Conservation (phyloP, 2,113 vertebrate species). For the Cynocephalus volans region DNA sequence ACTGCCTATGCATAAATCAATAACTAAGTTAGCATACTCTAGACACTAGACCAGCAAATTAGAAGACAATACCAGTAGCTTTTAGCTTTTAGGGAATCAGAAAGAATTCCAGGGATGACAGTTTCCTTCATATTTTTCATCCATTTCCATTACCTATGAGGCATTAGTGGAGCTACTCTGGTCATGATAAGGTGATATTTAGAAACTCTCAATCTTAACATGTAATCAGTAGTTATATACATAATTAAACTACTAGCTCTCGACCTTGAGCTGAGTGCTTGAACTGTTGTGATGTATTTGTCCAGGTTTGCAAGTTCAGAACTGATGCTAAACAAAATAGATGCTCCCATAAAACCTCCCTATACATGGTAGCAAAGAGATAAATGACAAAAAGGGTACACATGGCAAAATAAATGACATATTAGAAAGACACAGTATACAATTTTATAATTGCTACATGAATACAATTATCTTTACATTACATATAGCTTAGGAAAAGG, state of each 20-base stretch:
- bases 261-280: background rate
- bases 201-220: background rate
- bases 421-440: slow-evolving; percentile 54
- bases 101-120: background rate
- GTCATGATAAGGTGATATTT: background rate
- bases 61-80: background rate
- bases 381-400: background rate
- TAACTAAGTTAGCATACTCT: background rate
- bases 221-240: background rate
- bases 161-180: background rate
- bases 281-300: background rate
- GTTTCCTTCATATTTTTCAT: background rate
- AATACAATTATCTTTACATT: slow-evolving; percentile 53
- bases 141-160: background rate
- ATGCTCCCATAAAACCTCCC: background rate
- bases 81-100: background rate
- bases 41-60: background rate
- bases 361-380: background rate
- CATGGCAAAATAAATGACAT: background rate
- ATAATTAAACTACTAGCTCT: background rate
- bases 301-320: slow-evolving; percentile 22
- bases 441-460: slow-evolving; percentile 38
- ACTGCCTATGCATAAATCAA: background rate
- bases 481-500: background rate
- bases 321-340: background rate